Percentiles rank a stretch among this genome's conserved stretches.
Evolutionary conservation across 92 coral and sea anemone genomes (phyloP).

Genomic region (Plumapathes pennacea): DNA sequence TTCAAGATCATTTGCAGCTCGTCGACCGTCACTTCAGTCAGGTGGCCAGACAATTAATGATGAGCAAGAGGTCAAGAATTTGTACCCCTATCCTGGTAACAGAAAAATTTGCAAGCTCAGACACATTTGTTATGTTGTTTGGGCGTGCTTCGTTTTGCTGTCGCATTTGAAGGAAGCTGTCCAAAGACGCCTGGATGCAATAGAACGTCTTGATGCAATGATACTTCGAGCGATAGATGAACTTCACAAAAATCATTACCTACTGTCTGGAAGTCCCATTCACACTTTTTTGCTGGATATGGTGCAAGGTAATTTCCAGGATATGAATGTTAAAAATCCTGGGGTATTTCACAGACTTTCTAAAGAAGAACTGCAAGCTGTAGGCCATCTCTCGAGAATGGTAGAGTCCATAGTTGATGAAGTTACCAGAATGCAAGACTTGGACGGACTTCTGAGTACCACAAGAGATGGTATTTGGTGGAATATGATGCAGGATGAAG

Average conservation of each 20-base stretch:
- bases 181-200: conserved; percentile 44
- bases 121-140: conserved; percentile 63
- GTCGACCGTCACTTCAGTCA: conserved; percentile 11
- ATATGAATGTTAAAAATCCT: conserved; percentile 57
- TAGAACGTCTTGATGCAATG: conserved; percentile 40
- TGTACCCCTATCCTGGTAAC: conserved; percentile 78
- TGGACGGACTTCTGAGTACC: conserved; percentile 46
- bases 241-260: conserved; percentile 54
- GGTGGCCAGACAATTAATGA: conserved; percentile 43
- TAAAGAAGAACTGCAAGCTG: conserved; percentile 47
- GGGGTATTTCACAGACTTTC: conserved; percentile 71
- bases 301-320: conserved; percentile 49
- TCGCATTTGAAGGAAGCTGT: conserved; percentile 23
- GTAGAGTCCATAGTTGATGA: conserved; percentile 64
- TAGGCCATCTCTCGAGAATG: conserved; percentile 59
- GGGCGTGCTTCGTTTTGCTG: conserved; percentile 77
- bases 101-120: conserved; percentile 59
- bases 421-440: conserved; percentile 44
- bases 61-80: not conserved
- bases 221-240: conserved; percentile 54
- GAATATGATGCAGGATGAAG: conserved; percentile 64
- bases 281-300: conserved; percentile 41
- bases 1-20: conserved; percentile 29
- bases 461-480: conserved; percentile 77
- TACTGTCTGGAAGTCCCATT: conserved; percentile 45